Base-by-base conservation (phyloP, 2,797 vertebrate genomes). In the Syngnathus acus region DNA sequence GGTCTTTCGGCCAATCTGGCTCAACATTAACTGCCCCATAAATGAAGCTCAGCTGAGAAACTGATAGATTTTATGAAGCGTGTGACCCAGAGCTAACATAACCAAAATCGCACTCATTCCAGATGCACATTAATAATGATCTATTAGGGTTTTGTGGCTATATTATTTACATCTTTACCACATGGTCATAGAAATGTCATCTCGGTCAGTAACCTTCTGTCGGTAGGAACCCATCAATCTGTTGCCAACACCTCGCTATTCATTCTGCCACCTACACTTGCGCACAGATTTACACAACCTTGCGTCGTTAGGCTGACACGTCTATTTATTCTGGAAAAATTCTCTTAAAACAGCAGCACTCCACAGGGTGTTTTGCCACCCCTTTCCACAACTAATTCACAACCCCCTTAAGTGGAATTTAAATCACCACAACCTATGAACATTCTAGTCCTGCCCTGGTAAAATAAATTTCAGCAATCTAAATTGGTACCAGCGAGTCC, bases 211-310 rank as follows among this genome's bases (percentile, higher is more conserved):
- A 81, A 84, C 70, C 72, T 78, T 75, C 65, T 68, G 81, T 80
- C 64, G 42, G 75, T 65, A 60, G 79, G 79, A 71, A 83, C 73
- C 71, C 82, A 90, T 90, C 86, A 82, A 89, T 91, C 87, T 90
- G 84, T 81, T 84, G 84, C 84, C 81, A 82, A 78, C 63, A 58
- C 67, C 66, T 63, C 13, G 7, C 80, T 70, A 82, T 90, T 87
- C 77, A 83, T 80, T 83, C 73, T 66, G 72, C 65, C 78, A 74
- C 71, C 77, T 23, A 32, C 32, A 32, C 32, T 32, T 32, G 32
- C 32, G 72, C 87, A 87, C 86, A 87, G 84, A 91, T 90, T 91
- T 91, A 91, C 86, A 88, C 83, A 86, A 84, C 73, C 79, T 83
- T 88, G 82, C 86, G 85, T 85, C 73, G 73, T 89, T 80, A 81